phyloP scores from a whole-genome alignment of 2,888 invertebrate species.

The Melinopterus prodromus region DNA sequence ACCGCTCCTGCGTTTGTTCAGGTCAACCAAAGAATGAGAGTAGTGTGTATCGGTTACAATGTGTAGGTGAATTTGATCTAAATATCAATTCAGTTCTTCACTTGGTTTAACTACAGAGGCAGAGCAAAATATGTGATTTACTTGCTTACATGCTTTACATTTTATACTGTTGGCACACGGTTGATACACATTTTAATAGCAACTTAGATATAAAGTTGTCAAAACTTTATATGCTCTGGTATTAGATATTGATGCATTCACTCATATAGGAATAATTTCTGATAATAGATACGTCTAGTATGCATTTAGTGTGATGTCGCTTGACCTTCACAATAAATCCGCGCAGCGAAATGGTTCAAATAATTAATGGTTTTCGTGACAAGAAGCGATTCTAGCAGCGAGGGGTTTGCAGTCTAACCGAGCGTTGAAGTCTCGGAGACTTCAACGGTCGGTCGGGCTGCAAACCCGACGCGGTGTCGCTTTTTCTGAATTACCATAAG shows the following conservation, averaged over 20 bases:
- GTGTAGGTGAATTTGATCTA: no score
- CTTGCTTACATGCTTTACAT: no score
- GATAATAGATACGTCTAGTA: neutral
- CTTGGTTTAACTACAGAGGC: no score
- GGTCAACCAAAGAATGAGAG: neutral
- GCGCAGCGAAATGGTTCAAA: neutral
- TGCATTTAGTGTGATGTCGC: neutral
- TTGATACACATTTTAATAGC: no score
- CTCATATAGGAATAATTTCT: neutral
- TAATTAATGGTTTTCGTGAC: neutral
- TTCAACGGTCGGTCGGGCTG: neutral
- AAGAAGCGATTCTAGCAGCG: neutral
- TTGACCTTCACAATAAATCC: neutral
- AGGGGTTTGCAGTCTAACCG: no score
- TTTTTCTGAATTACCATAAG: slow-evolving; percentile 13
- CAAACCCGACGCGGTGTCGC: neutral
- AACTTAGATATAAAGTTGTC: no score
- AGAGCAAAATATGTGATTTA: no score
- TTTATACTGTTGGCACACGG: no score
- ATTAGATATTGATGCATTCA: neutral
- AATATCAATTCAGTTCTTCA: no score
- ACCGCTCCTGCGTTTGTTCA: neutral
- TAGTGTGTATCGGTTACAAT: no score
- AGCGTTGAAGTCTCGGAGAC: neutral
- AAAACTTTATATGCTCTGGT: no score